Evolutionary conservation across 2,888 invertebrate genomes (phyloP).

Genomic region (Oligia latruncula): DNA sequence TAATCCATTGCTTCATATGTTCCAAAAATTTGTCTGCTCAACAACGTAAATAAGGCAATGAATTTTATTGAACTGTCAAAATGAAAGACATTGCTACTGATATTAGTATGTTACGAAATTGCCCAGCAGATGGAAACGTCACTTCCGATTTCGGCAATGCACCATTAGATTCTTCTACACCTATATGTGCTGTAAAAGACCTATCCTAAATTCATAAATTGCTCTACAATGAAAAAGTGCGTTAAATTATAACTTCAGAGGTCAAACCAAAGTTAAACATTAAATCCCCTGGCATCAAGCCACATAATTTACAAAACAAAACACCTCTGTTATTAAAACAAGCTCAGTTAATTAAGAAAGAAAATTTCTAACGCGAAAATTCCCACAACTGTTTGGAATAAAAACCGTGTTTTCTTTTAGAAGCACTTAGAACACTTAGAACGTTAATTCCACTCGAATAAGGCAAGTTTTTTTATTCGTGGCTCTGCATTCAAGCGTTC

Average conservation of each 20-base stretch:
- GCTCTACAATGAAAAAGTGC: not conserved
- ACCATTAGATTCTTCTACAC: too few relatives aligned
- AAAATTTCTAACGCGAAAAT: not conserved
- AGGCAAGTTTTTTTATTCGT: conserved; percentile 22
- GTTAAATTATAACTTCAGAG: not conserved
- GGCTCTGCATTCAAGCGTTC: conserved; percentile 20
- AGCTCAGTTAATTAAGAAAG: conserved; percentile 34
- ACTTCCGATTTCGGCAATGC: too few relatives aligned
- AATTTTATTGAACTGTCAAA: too few relatives aligned
- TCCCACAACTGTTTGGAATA: not conserved
- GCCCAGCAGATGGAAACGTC: too few relatives aligned
- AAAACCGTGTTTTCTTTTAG: not conserved
- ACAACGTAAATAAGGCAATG: too few relatives aligned
- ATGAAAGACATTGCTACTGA: too few relatives aligned
- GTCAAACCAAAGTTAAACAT: conserved; percentile 27
- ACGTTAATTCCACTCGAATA: not conserved
- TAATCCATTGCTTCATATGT: too few relatives aligned
- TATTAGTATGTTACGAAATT: too few relatives aligned
- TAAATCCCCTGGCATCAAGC: conserved; percentile 12
- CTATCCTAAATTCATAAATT: too few relatives aligned
- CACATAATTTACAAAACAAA: conserved; percentile 20
- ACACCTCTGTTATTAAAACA: conserved; percentile 10
- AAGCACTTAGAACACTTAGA: not conserved
- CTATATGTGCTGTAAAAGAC: too few relatives aligned
- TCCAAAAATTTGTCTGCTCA: too few relatives aligned